Conservation (phyloP, 2,113 vertebrate species). For the Oxygymnocypris stewartii region DNA sequence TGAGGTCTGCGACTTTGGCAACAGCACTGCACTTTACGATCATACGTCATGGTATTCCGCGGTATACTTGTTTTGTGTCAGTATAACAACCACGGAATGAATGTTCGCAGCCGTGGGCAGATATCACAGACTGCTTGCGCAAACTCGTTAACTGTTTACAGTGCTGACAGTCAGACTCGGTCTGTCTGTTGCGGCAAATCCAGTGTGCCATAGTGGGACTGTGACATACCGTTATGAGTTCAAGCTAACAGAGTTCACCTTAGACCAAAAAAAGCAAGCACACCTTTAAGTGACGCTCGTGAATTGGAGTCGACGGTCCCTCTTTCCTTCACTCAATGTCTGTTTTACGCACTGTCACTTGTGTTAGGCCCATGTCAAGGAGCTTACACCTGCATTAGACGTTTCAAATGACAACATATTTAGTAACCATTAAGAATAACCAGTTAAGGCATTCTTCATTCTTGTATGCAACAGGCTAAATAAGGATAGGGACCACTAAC, state of each 20-base stretch:
- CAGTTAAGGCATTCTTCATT: neutral
- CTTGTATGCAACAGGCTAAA: neutral
- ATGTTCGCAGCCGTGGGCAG: constrained; percentile 32
- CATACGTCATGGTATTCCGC: constrained; percentile 56
- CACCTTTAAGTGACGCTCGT: neutral
- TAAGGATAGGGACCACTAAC: neutral
- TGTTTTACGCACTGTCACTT: constrained; percentile 22
- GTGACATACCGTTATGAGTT: constrained; percentile 26
- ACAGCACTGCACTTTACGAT: constrained; percentile 58
- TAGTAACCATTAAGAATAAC: neutral
- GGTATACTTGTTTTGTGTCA: constrained; percentile 48
- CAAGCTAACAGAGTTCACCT: constrained; percentile 25
- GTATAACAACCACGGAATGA: constrained; percentile 14
- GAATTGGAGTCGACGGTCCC: neutral
- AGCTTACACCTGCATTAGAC: neutral
- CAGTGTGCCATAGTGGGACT: constrained; percentile 34
- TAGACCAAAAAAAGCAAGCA: constrained; percentile 6
- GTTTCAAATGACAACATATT: constrained; percentile 19
- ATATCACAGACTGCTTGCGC: constrained; percentile 2
- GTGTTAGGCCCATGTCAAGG: constrained; percentile 2
- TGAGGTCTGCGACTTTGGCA: constrained; percentile 57
- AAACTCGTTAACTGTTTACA: constrained; percentile 43
- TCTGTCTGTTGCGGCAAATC: constrained; percentile 29
- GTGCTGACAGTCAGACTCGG: constrained; percentile 12
- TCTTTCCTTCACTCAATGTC: neutral